phyloP scores from a whole-genome alignment of 2,797 vertebrate genomes.

The Petrocephalus sullivani region DNA sequence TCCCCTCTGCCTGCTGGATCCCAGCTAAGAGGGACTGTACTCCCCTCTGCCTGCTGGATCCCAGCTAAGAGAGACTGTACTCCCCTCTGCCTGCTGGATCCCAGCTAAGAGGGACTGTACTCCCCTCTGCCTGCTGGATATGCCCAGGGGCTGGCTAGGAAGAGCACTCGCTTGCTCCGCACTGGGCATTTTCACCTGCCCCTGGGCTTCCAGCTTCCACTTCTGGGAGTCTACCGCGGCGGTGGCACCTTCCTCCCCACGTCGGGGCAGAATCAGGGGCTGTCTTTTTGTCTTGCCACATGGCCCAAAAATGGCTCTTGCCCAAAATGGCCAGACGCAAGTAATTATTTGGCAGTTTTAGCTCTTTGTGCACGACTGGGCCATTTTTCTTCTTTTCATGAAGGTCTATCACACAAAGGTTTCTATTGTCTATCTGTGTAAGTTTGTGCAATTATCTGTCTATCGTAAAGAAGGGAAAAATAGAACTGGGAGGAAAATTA shows the following conservation, averaged over 20 bases:
- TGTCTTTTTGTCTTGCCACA: constrained; percentile 28
- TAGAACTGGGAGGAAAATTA: constrained; percentile 60
- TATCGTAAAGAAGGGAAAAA: constrained; percentile 54
- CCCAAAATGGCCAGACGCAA: constrained; percentile 57
- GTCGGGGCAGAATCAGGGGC: background rate
- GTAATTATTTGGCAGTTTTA: constrained; percentile 76
- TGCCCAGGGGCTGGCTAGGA: constrained; percentile 26
- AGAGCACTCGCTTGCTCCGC: constrained; percentile 33
- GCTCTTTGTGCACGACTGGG: constrained; percentile 72
- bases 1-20: too few relatives aligned
- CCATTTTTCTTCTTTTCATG: constrained; percentile 77
- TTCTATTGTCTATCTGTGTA: constrained; percentile 53
- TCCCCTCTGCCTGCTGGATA: too few relatives aligned
- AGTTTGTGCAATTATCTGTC: constrained; percentile 66
- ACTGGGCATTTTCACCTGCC: constrained; percentile 18
- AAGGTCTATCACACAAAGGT: constrained; percentile 69
- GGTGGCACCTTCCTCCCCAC: background rate
- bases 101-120: too few relatives aligned
- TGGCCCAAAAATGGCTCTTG: constrained; percentile 68
- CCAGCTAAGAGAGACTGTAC: too few relatives aligned
- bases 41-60: too few relatives aligned
- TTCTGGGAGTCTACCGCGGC: background rate
- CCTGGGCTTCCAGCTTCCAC: background rate
- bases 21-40: too few relatives aligned
- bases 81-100: too few relatives aligned